Conservation (phyloP, 1,140 invertebrate species). For the Bombus impatiens region DNA sequence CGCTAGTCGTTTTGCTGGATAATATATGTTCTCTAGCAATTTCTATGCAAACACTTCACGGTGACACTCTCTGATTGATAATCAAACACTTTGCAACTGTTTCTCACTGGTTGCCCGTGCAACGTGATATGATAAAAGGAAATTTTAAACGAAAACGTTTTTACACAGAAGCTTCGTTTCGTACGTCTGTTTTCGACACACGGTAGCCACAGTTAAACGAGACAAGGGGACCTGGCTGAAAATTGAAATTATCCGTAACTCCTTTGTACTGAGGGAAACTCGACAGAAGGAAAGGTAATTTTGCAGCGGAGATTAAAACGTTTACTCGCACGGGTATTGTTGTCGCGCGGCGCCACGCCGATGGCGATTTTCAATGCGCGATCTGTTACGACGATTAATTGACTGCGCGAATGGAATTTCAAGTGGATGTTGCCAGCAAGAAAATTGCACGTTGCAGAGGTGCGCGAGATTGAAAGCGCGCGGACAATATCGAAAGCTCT, state of each 20-base stretch:
- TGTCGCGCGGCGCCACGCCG: not conserved
- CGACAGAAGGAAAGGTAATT: not conserved
- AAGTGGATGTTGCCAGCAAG: not conserved
- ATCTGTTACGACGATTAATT: conserved; percentile 37
- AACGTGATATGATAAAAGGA: too few relatives aligned
- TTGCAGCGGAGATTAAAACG: conserved; percentile 18
- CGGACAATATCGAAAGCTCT: not conserved
- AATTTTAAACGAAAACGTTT: not conserved
- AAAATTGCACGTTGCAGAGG: conserved; percentile 12
- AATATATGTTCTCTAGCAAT: too few relatives aligned
- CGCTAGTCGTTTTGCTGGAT: too few relatives aligned
- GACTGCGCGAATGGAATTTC: conserved; percentile 20
- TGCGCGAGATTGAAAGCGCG: not conserved
- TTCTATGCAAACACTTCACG: not conserved
- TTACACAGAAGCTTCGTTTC: not conserved
- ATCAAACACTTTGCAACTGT: not conserved
- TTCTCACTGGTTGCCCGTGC: too few relatives aligned
- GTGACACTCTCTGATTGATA: not conserved
- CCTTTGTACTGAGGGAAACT: not conserved
- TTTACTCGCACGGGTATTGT: not conserved
- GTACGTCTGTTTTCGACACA: too few relatives aligned
- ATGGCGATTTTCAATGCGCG: not conserved
- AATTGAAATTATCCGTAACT: conserved; percentile 29
- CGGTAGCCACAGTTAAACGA: too few relatives aligned
- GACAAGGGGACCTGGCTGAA: not conserved